Base-by-base conservation (phyloP, 2,888 invertebrate species). In the Rosalia funebris region DNA sequence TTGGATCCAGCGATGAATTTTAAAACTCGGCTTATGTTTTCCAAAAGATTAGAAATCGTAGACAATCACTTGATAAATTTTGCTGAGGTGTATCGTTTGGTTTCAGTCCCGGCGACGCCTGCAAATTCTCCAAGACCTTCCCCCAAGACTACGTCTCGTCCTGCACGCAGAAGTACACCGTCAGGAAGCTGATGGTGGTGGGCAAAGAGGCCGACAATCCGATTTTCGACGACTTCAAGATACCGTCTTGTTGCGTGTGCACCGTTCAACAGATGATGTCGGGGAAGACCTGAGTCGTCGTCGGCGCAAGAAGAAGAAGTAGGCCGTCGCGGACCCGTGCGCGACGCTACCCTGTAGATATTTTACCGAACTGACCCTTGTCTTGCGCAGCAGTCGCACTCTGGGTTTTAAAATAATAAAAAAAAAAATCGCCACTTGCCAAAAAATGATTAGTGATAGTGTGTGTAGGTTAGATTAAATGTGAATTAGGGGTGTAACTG, bases 81-180 rank as follows among this genome's bases (percentile, higher is more conserved):
- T n/a, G n/a, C n/a, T n/a, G n/a, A n/a, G n/a, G n/a, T n/a, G n/a
- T n/a, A n/a, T n/a, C n/a, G n/a, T n/a, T n/a, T n/a, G n/a, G n/a
- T n/a, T n/a, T n/a, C n/a, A n/a, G n/a, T n/a, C n/a, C n/a, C n/a
- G 65, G 55, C 14, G 60, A 60, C 19, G 36, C 63, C 12, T 75
- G 75, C 46, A 72, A 66, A 34, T 71, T 66, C 48, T 36, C 58
- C 3, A 62, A 82, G 0, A 76, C 72, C 52, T 82, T 86, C 55
- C 83, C 85, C 10, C 73, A 70, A 1, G 84, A 83, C 0, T 85
- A 85, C 74, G 78, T 72, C n/a, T 82, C 84, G 0, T 73, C 74
- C 9, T 90, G 90, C 74, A 82, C 83, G 42, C 90, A 89, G 75
- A 87, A 87, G 72, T 87, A 79, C 73, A 68, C 69, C 10, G 65